Conservation (phyloP, 1,140 invertebrate species). For the Chymomyza costata region DNA sequence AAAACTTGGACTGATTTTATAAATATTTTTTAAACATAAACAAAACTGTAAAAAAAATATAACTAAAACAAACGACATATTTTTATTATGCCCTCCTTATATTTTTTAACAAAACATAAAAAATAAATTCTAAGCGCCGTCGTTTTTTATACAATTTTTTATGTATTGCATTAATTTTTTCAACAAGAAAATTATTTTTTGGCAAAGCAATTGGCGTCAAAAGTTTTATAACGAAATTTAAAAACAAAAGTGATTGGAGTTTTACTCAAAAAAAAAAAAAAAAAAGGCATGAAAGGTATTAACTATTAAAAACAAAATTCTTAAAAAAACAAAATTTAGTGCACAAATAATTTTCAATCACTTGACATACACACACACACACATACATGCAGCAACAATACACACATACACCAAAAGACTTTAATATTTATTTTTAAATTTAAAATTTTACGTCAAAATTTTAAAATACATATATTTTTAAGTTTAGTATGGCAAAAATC, state of each 20-base stretch:
- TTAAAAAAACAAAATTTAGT: slow-evolving; percentile 16
- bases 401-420: slow-evolving; percentile 60
- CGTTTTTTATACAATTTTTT: slow-evolving; percentile 30
- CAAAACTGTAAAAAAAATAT: slow-evolving; percentile 28
- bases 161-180: slow-evolving; percentile 11
- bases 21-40: slow-evolving; percentile 70
- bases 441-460: slow-evolving; percentile 41
- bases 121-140: slow-evolving; percentile 22
- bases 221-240: slow-evolving; percentile 21
- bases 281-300: slow-evolving; percentile 51
- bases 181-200: slow-evolving; percentile 7
- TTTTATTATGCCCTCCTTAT: slow-evolving; percentile 48
- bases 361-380: slow-evolving; percentile 28
- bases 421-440: slow-evolving; percentile 63
- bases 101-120: slow-evolving; percentile 21
- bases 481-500: slow-evolving; percentile 40
- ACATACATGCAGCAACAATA: no score
- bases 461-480: slow-evolving; percentile 25
- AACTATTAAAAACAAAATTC: slow-evolving; percentile 24
- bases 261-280: slow-evolving; percentile 51
- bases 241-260: slow-evolving; percentile 65
- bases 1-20: slow-evolving; percentile 74
- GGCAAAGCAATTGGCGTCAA: slow-evolving; percentile 14
- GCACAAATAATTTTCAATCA: slow-evolving; percentile 50
- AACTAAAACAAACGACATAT: slow-evolving; percentile 34